Percentiles rank a stretch among this genome's conserved stretches.
Conservation (phyloP, 2,888 invertebrate genomes). For the Mechanitis mazaeus region DNA sequence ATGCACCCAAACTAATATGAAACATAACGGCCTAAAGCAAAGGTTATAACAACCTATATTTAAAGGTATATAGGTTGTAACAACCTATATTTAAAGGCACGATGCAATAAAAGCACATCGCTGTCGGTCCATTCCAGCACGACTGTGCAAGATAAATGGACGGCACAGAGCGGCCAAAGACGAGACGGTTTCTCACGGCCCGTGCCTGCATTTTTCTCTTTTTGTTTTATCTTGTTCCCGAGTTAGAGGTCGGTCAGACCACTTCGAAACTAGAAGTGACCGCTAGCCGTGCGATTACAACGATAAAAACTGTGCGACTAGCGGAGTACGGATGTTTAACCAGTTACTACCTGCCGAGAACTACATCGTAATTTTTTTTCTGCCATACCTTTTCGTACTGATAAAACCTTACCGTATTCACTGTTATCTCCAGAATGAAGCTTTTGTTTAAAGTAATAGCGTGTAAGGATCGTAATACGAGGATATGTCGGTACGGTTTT, state of each 20-base stretch:
- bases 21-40: constrained; percentile 3
- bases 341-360: constrained; percentile 47
- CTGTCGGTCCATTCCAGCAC: constrained; percentile 71
- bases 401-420: constrained; percentile 38
- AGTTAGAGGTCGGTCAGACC: constrained; percentile 68
- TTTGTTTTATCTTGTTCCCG: constrained; percentile 69
- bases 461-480: constrained; percentile 43
- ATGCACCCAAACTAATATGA: not conserved
- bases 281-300: constrained; percentile 62
- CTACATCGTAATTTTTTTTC: constrained; percentile 39
- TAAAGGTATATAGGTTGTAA: too few relatives aligned
- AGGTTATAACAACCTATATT: constrained; percentile 60
- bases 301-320: constrained; percentile 62
- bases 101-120: constrained; percentile 73
- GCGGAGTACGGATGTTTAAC: constrained; percentile 48
- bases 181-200: constrained; percentile 75
- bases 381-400: constrained; percentile 36
- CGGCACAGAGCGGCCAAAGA: constrained; percentile 52
- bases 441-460: constrained; percentile 40
- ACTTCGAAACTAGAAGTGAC: constrained; percentile 61
- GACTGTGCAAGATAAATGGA: constrained; percentile 75
- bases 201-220: constrained; percentile 67
- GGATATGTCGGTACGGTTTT: constrained; percentile 37
- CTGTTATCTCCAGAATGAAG: constrained; percentile 35
- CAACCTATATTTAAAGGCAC: constrained; percentile 71